Evolutionary conservation across 2,797 vertebrate species (phyloP).

Genomic region (Diceros bicornis): DNA sequence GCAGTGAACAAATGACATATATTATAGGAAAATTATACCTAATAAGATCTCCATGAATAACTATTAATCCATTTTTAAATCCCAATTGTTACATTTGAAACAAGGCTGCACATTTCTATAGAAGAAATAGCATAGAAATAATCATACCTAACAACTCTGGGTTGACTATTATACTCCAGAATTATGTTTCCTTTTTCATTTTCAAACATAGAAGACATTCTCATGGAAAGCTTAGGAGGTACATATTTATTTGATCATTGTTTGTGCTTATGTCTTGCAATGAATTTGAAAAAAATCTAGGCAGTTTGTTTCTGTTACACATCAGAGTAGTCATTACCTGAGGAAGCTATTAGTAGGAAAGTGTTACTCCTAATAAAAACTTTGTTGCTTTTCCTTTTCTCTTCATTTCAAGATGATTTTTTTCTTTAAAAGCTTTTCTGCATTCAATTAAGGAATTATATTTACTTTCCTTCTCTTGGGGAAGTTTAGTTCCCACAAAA

Average conservation of each 20-base stretch:
- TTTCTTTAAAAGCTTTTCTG: neutral
- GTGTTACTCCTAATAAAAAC: neutral
- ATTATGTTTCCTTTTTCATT: neutral
- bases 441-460: neutral
- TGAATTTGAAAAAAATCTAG: neutral
- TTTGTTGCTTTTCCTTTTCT: neutral
- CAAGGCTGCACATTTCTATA: neutral
- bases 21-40: neutral
- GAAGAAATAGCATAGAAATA: constrained; percentile 36
- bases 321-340: neutral
- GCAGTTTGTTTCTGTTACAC: neutral
- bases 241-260: neutral
- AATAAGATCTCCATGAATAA: neutral
- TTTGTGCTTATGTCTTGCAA: constrained; percentile 11
- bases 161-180: neutral
- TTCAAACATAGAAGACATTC: neutral
- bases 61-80: neutral
- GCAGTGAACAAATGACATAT: neutral
- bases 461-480: neutral
- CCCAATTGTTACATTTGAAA: neutral
- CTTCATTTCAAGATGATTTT: neutral
- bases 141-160: neutral
- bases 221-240: neutral
- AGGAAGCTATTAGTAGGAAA: neutral
- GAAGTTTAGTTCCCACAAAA: neutral